Evolutionary conservation across 2,888 invertebrate species (phyloP).

Genomic region (Hyposoter didymator): DNA sequence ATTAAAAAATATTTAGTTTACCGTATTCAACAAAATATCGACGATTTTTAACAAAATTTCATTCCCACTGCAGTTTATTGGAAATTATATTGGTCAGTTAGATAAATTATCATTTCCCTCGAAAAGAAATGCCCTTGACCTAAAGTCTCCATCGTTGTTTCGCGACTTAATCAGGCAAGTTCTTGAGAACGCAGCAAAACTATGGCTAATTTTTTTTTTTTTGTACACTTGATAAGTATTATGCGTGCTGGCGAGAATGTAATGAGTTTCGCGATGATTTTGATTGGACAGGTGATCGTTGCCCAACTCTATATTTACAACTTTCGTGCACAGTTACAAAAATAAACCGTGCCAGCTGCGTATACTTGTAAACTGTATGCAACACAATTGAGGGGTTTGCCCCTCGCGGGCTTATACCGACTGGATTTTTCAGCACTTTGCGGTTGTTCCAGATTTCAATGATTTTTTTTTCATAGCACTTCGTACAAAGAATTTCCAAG

Average conservation of each 20-base stretch:
- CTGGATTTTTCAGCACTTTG: neutral
- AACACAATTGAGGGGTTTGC: neutral
- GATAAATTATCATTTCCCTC: neutral
- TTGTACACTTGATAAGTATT: slow-evolving; percentile 6
- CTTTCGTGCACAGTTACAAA: slow-evolving; percentile 52
- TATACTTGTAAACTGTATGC: neutral
- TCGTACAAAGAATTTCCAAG: neutral
- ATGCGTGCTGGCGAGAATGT: slow-evolving; percentile 13
- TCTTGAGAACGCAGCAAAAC: neutral
- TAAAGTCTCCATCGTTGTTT: neutral
- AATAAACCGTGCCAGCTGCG: slow-evolving; percentile 56
- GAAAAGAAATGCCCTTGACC: neutral
- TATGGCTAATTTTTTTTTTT: slow-evolving; percentile 6
- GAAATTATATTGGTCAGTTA: neutral
- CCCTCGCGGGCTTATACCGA: neutral
- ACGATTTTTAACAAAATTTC: too few species aligned
- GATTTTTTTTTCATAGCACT: neutral
- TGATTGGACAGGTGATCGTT: slow-evolving; percentile 33
- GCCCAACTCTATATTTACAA: slow-evolving; percentile 61
- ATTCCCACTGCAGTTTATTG: too few species aligned
- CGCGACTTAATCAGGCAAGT: neutral
- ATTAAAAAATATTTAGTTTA: too few species aligned
- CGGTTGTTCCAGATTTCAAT: neutral
- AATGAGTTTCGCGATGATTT: slow-evolving; percentile 30
- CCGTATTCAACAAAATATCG: too few species aligned